Evolutionary conservation across 1,140 invertebrate genomes (phyloP).

Genomic region (Pararge aegeria): DNA sequence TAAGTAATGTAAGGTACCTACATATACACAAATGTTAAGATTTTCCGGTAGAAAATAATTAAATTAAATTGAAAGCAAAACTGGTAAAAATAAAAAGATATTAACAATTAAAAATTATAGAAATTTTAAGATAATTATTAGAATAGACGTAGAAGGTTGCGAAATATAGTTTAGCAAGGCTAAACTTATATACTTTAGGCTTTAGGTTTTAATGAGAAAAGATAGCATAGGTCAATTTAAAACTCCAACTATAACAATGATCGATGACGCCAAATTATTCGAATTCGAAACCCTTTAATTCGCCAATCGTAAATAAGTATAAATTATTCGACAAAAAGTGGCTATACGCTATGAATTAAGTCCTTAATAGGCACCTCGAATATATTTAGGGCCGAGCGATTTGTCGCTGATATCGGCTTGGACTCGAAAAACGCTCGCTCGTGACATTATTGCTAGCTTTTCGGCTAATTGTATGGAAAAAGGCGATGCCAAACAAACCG

Average conservation of each 20-base stretch:
- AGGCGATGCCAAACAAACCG: background rate
- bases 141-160: too few relatives aligned
- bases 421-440: conserved; percentile 11
- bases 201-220: too few relatives aligned
- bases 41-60: too few relatives aligned
- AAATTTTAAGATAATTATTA: too few relatives aligned
- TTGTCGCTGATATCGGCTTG: conserved; percentile 4
- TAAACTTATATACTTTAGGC: too few relatives aligned
- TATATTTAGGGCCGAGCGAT: conserved; percentile 3
- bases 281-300: conserved; percentile 11
- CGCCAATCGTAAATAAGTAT: conserved; percentile 18
- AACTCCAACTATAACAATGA: conserved; percentile 1
- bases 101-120: too few relatives aligned
- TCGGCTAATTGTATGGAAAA: conserved; percentile 2
- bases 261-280: conserved; percentile 9
- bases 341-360: conserved; percentile 20
- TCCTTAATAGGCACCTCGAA: conserved; percentile 21
- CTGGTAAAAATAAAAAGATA: too few relatives aligned
- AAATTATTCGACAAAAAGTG: conserved; percentile 14
- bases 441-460: background rate
- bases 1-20: too few relatives aligned
- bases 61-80: too few relatives aligned
- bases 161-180: too few relatives aligned
- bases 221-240: background rate
- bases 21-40: too few relatives aligned